These are phyloP conservation scores for Dicranocentrus wangi DNA, from an alignment of 2,888 invertebrate genomes.

Conservation along the genomic window DNA sequence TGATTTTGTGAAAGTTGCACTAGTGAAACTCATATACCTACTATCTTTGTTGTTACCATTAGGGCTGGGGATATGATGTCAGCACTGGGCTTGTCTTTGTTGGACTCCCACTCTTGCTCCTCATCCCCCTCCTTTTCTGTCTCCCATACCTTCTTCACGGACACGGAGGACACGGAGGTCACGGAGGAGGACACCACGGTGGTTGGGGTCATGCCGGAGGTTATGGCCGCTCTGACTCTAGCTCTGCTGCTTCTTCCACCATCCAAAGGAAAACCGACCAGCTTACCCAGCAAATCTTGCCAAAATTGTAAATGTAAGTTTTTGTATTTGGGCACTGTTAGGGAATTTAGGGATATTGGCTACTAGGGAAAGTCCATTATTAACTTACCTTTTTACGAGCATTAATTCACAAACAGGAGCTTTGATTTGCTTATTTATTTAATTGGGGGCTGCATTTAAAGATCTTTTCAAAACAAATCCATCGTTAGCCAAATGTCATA, in stretches of 20 bases:
- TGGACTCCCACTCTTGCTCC: slow-evolving; percentile 61
- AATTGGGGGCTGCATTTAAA: too few species aligned
- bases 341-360: slow-evolving; percentile 38
- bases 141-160: slow-evolving; percentile 62
- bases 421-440: too few species aligned
- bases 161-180: slow-evolving; percentile 31
- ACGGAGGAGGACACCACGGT: slow-evolving; percentile 32
- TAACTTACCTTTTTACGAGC: too few species aligned
- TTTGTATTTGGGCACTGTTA: slow-evolving; percentile 58
- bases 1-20: neutral
- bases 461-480: too few species aligned
- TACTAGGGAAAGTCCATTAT: too few species aligned
- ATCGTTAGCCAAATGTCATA: too few species aligned
- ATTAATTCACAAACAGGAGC: too few species aligned
- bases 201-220: slow-evolving; percentile 47
- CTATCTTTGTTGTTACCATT: slow-evolving; percentile 26
- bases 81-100: slow-evolving; percentile 61
- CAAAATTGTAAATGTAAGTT: slow-evolving; percentile 69
- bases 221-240: slow-evolving; percentile 54
- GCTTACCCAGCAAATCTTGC: slow-evolving; percentile 67
- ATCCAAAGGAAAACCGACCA: slow-evolving; percentile 69
- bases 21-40: slow-evolving; percentile 3
- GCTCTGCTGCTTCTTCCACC: slow-evolving; percentile 51
- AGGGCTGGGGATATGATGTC: slow-evolving; percentile 65
- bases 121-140: slow-evolving; percentile 63